Base-by-base conservation (phyloP, 2,888 invertebrate species). In the Bursaphelenchus okinawaensis region DNA sequence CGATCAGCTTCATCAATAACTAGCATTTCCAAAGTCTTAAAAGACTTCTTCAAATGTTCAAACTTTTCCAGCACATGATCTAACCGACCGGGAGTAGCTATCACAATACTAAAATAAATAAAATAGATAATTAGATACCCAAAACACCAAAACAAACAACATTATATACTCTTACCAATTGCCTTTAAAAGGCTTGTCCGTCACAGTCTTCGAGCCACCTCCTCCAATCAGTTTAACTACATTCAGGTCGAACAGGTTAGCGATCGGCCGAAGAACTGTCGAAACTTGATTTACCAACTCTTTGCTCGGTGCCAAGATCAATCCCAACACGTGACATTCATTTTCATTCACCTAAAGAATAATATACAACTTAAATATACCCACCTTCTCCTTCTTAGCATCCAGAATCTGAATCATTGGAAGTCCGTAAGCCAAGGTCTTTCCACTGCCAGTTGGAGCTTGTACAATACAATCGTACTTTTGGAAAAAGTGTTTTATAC, bases 391-490 rank as follows among this genome's bases (percentile, higher is more conserved):
- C 71, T 84, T 83, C 60, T 81, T 71, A 67, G 80, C 83, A 61
- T 82, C 83, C 69, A 86, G 85, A 57, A 98, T 84, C 85, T 96
- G 92, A 58, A 98, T 79, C 78, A 93, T 84, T 0, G 98, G 98
- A 52, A 99, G 88, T 12, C 96, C 85, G 84, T 96, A 98, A 0
- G 96, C 93, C 50, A 98, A 84, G 0, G 96, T 98, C 85, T 98
- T 98, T 0, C 98, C 98, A 71, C 95, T 95, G 4, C 98, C 98
- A 0, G 98, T 98, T 0, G 96, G 92, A 4, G 98, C 96, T 85
- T 99, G 95, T 0, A 91, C 96, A 0, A 92, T 93, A 16, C 98
- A 93, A 87, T 98, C 98, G 84, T 94, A 95, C 76, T 91, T 90
- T 8, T 88, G 88, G 61, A 95, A 83, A 60, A 98, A 86, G 62